Base-by-base conservation (phyloP, 2,888 invertebrate genomes). In the Apotomis betuletana region DNA sequence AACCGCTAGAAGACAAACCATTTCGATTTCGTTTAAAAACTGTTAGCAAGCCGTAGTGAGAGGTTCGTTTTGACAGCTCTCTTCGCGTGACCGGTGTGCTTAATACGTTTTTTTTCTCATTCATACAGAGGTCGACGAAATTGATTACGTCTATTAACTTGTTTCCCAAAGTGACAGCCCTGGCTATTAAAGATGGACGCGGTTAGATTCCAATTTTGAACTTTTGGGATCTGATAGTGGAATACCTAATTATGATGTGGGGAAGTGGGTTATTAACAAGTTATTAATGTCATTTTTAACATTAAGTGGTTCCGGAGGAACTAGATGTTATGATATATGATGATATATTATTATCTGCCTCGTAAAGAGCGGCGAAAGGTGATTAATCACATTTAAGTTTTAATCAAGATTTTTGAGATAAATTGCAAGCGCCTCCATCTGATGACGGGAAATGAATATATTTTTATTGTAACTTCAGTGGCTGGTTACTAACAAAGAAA, bases 91-190 rank as follows among this genome's bases (percentile, higher is more conserved):
- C 87, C 81, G 80, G 79, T 80, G 80, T 79, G 79, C 78, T 80
- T 85, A 85, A 84, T 86, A 82, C 78, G 79, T 81, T 83, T 85
- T 86, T 83, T 87, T 84, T 81, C 78, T 73, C 73, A 70, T 80
- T 79, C 79, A 83, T 82, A 82, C 79, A 81, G 78, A 83, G 81
- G 84, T 86, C 80, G 77, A 81, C 81, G 83, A 87, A 89, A 89
- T 89, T 90, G 87, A 88, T 88, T 87, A 85, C 76, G 82, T 84
- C 86, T 86, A 88, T 89, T 88, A 88, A 85, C 84, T 86, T 85
- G 86, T 89, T 87, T 81, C 81, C 81, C 73, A 80, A 81, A 83
- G 83, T 87, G 89, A 87, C 88, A 87, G 87, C 84, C 77, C 79
- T 80, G 78, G 81, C 80, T 81, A 85, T 86, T 85, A 85, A 80